Evolutionary conservation across 2,888 invertebrate species (phyloP).

Genomic region (Cecidostiba fungosa): DNA sequence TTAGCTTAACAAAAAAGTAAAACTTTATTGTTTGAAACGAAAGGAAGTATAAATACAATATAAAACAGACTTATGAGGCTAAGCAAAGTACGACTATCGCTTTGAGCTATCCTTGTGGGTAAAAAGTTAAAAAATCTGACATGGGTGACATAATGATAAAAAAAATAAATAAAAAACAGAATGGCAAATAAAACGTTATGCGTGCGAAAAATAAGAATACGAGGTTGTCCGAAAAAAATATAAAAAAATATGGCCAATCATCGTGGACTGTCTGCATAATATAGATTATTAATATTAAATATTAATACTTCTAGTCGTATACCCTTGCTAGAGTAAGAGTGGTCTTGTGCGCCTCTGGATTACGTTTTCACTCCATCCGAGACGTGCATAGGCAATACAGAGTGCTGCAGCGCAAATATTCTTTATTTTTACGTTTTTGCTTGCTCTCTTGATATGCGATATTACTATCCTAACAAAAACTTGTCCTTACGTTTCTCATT

Average conservation of each 20-base stretch:
- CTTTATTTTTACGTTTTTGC: constrained; percentile 67
- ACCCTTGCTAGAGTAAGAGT: constrained; percentile 79
- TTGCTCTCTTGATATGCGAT: constrained; percentile 78
- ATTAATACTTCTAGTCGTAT: constrained; percentile 80
- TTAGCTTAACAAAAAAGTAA: constrained; percentile 36
- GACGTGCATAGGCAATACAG: constrained; percentile 78
- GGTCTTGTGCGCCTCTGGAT: constrained; percentile 76
- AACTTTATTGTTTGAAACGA: constrained; percentile 53
- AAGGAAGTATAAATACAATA: constrained; percentile 61
- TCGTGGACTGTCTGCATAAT: constrained; percentile 74
- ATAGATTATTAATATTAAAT: constrained; percentile 76
- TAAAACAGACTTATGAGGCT: constrained; percentile 59
- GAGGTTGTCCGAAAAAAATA: constrained; percentile 44
- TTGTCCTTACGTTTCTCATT: constrained; percentile 78
- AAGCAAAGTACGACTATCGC: constrained; percentile 56
- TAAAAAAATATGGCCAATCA: constrained; percentile 75
- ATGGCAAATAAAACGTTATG: constrained; percentile 51
- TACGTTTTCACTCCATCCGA: constrained; percentile 64
- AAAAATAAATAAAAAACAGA: constrained; percentile 50
- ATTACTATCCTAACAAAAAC: constrained; percentile 77
- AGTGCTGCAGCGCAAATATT: constrained; percentile 76
- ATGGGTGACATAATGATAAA: constrained; percentile 62
- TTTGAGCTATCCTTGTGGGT: constrained; percentile 55
- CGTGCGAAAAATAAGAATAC: constrained; percentile 37
- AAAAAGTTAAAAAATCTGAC: constrained; percentile 60